Conservation (phyloP, 2,113 vertebrate species). For the Rhipidura dahli region DNA sequence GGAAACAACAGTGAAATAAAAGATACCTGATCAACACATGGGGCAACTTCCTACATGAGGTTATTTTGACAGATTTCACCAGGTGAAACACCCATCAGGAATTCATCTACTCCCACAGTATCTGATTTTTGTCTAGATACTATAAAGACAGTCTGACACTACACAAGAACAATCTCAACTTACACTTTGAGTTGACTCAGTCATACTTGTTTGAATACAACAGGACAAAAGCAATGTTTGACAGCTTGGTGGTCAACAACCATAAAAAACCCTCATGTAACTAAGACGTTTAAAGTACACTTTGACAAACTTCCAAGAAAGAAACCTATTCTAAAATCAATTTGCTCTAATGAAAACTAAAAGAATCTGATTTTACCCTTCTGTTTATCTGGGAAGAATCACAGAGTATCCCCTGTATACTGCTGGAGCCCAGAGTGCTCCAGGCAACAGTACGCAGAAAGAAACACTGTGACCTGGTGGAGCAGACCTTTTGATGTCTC, state of each 20-base stretch:
- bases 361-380: neutral
- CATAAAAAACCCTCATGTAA: neutral
- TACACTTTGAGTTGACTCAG: neutral
- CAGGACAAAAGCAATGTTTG: neutral
- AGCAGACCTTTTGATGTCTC: neutral
- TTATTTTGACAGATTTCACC: neutral
- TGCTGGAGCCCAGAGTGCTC: neutral
- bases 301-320: neutral
- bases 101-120: neutral
- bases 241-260: neutral
- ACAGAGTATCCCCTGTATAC: neutral
- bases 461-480: neutral
- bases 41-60: neutral
- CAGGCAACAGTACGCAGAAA: neutral
- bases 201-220: neutral
- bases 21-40: neutral
- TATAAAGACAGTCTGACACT: neutral
- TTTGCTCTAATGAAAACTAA: neutral
- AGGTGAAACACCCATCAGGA: neutral
- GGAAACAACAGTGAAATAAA: neutral
- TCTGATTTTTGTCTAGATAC: neutral
- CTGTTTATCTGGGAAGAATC: neutral
- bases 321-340: neutral
- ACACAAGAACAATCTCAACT: neutral
- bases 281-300: neutral